A percentile compares a stretch with the other conserved stretches of the same genome.
phyloP scores from a whole-genome alignment of 2,113 vertebrate species.

The Aphelocoma coerulescens region DNA sequence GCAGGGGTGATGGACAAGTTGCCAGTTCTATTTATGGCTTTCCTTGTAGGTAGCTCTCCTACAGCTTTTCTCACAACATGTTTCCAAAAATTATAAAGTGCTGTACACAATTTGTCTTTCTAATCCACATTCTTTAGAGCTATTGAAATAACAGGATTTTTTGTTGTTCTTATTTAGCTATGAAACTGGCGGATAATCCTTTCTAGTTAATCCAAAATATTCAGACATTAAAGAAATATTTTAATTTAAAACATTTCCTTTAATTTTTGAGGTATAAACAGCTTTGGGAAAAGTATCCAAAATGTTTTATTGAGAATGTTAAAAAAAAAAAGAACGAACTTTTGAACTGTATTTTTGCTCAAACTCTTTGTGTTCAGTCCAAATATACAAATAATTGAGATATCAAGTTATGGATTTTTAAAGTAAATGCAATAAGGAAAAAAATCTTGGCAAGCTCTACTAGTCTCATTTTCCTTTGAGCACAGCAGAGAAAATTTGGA shows the following conservation, averaged over 20 bases:
- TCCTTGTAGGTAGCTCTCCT: background rate
- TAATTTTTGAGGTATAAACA: background rate
- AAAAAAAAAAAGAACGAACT: background rate
- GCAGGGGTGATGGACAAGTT: background rate
- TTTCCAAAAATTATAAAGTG: background rate
- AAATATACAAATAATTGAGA: background rate
- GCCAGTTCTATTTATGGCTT: background rate
- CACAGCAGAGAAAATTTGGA: background rate
- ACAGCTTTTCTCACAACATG: background rate
- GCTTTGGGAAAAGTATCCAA: background rate
- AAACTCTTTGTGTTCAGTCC: background rate
- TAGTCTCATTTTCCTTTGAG: background rate
- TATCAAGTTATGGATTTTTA: background rate
- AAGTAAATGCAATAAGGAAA: background rate
- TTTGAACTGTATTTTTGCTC: background rate
- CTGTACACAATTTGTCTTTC: background rate
- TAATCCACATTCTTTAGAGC: background rate
- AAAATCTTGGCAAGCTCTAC: background rate
- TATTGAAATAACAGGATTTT: background rate
- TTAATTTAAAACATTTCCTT: background rate
- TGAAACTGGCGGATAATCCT: background rate
- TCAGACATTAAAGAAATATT: background rate
- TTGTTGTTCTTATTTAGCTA: background rate
- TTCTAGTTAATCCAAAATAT: constrained; percentile 7
- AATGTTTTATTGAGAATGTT: background rate